Evolutionary conservation across 2,888 invertebrate species (phyloP).

Genomic region (Torymus auratus): DNA sequence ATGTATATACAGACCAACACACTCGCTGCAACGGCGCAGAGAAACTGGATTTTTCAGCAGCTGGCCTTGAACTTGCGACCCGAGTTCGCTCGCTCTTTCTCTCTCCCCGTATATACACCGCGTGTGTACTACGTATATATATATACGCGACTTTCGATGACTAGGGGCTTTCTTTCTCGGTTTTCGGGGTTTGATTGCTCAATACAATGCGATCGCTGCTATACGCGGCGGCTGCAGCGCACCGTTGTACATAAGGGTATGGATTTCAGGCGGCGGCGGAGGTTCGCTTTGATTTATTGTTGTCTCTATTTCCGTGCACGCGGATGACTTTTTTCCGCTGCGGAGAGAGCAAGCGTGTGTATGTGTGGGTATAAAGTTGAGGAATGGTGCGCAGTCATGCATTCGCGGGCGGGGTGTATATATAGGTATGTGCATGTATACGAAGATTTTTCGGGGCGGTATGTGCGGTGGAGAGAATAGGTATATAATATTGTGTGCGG

Average conservation of each 20-base stretch:
- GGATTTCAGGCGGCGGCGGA: too few relatives aligned
- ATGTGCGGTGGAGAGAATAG: too few relatives aligned
- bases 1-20: not conserved
- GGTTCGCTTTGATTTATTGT: slow-evolving; percentile 34
- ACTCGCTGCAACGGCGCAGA: not conserved
- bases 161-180: slow-evolving; percentile 40
- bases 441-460: too few relatives aligned
- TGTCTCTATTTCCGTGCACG: slow-evolving; percentile 21
- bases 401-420: too few relatives aligned
- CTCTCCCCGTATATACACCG: not conserved
- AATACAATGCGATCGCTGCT: slow-evolving; percentile 33
- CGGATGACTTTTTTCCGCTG: not conserved
- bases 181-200: slow-evolving; percentile 48
- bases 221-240: not conserved
- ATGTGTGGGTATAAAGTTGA: not conserved
- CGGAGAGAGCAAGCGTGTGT: not conserved
- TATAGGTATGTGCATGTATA: too few relatives aligned
- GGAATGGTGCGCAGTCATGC: not conserved
- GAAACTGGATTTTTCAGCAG: slow-evolving; percentile 54
- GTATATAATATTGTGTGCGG: too few relatives aligned
- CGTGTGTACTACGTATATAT: not conserved
- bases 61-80: slow-evolving; percentile 57
- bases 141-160: slow-evolving; percentile 36
- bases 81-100: not conserved
- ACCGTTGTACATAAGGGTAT: not conserved